These are phyloP conservation scores for Noturus placidus DNA, from an alignment of 2,113 vertebrate genomes.

Conservation along the genomic window DNA sequence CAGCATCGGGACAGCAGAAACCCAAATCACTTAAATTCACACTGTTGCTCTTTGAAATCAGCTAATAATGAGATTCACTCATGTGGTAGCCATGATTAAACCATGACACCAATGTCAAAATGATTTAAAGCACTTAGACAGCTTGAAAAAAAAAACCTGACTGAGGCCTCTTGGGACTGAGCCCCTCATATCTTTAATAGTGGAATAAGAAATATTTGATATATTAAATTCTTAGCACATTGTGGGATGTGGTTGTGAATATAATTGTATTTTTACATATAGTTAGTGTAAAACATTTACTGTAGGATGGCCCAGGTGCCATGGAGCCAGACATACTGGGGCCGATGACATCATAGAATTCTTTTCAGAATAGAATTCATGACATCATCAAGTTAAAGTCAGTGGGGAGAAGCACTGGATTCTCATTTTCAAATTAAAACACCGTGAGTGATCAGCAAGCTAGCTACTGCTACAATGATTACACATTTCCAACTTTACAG, in stretches of 20 bases:
- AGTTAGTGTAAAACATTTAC: neutral
- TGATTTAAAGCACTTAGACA: neutral
- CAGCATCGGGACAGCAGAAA: neutral
- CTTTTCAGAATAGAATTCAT: no score
- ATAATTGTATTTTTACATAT: neutral
- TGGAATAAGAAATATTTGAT: neutral
- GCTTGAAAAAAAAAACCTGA: no score
- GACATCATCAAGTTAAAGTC: no score
- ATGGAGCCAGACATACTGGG: no score
- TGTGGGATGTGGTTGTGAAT: neutral
- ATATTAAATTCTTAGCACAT: neutral
- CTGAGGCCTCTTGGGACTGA: neutral
- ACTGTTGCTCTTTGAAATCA: neutral
- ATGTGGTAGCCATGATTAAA: neutral
- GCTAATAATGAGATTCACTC: neutral
- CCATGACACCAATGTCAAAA: neutral
- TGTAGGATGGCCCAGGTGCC: no score
- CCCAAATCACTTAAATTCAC: neutral
- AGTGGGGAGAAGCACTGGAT: no score
- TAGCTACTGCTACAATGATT: no score
- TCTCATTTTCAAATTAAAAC: no score
- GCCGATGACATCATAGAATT: no score
- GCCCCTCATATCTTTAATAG: neutral
- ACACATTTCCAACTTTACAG: no score
- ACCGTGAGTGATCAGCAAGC: no score